Base-by-base conservation (phyloP, 2,888 invertebrate species). In the Drosophila rubida region DNA sequence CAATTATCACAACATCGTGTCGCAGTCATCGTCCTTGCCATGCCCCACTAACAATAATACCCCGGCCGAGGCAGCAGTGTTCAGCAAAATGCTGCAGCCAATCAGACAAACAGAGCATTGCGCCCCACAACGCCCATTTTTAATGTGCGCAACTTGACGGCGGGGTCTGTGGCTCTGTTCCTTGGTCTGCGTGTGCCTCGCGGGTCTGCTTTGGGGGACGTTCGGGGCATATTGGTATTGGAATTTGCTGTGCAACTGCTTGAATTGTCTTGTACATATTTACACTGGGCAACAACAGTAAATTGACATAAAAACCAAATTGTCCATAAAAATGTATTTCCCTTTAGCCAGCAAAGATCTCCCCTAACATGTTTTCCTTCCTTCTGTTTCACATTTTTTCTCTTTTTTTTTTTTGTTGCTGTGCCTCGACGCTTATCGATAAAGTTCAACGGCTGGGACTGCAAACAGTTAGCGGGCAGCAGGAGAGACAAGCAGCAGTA, bases 261-360 rank as follows among this genome's bases (percentile, higher is more conserved):
- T 84, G 78, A 84, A 87, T 87, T 84, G 86, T 66, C 87, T 77
- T 85, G 72, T 62, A 74, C 71, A 77, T 82, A 77, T 84, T 79
- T 84, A 78, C 84, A 82, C 78, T 78, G 82, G 75, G 80, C 79
- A 74, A 85, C 88, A 87, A 80, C 85, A 85, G 79, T 82, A 84
- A 84, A 84, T 84, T 84, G 84, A 84, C 84, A 84, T 84, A 84
- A 84, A 84, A 84, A 85, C 87, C 84, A 84, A 84, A 84, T 84
- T 84, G 84, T 84, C 87, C 88, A 84, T 84, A 84, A 84, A 84
- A 84, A 82, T 87, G 84, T 84, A 87, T 84, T 84, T 82, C 80
- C 86, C 81, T 80, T 80, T 80, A 69, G 86, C 80, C 86, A 70
- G 65, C 75, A 75, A 73, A 82, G 70, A 79, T 72, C 62, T 72